Percentiles rank a stretch among this genome's conserved stretches.
Evolutionary conservation across 2,113 vertebrate species (phyloP).

Genomic region (Rousettus leschenaultii): DNA sequence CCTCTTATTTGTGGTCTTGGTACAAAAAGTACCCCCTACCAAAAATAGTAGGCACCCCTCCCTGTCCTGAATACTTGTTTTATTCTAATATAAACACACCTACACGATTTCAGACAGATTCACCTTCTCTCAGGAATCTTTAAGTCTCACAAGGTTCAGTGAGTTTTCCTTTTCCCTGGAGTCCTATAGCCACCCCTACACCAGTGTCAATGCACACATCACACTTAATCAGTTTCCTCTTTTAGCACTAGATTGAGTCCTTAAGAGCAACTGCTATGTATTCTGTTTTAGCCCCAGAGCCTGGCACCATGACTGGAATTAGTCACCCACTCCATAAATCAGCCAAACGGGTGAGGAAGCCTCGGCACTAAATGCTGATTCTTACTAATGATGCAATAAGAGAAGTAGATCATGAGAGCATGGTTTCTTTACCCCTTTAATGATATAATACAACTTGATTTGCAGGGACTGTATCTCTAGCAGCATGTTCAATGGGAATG

Average conservation of each 20-base stretch:
- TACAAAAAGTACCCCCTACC: neutral
- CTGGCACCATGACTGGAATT: neutral
- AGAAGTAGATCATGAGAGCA: neutral
- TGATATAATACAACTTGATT: neutral
- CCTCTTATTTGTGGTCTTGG: neutral
- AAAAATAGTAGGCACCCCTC: neutral
- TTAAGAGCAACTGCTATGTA: neutral
- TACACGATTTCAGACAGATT: neutral
- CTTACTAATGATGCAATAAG: neutral
- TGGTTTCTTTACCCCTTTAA: neutral
- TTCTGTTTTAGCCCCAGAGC: neutral
- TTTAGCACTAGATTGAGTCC: neutral
- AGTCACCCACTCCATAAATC: neutral
- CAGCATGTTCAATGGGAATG: neutral
- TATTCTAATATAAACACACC: neutral
- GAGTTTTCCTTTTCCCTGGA: neutral
- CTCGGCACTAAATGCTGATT: neutral
- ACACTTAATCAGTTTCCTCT: neutral
- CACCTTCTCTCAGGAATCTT: neutral
- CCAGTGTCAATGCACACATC: fast-evolving
- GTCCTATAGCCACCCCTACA: neutral
- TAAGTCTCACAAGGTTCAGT: neutral
- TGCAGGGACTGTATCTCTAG: neutral
- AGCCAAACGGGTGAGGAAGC: neutral
- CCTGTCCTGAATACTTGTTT: neutral